Conservation (phyloP, 1,140 invertebrate species). For the Mylabris phalerata region DNA sequence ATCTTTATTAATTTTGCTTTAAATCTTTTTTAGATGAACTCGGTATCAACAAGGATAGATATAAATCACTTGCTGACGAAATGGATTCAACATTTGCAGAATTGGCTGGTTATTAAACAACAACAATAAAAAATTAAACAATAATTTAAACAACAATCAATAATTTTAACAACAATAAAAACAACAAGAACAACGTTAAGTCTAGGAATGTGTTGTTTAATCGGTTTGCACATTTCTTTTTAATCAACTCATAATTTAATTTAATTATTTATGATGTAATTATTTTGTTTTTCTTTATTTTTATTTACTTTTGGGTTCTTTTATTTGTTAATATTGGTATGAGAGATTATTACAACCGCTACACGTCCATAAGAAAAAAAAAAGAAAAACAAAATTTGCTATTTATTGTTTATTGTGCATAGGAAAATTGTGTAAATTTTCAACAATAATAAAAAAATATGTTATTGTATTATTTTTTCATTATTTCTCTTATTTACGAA, state of each 20-base stretch:
- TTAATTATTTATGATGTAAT: too few species aligned
- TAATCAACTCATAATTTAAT: too few species aligned
- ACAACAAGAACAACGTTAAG: background rate
- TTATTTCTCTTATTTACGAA: too few species aligned
- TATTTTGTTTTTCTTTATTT: too few species aligned
- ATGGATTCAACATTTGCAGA: constrained; percentile 97
- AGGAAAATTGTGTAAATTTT: background rate
- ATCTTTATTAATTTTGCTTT: background rate
- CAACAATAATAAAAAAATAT: too few species aligned
- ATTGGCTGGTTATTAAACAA: constrained; percentile 73
- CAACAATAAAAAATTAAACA: background rate
- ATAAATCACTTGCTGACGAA: constrained; percentile 92
- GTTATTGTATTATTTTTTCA: too few species aligned
- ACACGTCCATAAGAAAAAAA: too few species aligned
- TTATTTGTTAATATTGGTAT: too few species aligned
- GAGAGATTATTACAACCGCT: too few species aligned
- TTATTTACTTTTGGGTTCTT: too few species aligned
- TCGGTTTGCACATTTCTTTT: too few species aligned
- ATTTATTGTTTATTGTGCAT: constrained; percentile 10
- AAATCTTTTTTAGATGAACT: constrained; percentile 77
- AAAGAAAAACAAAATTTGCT: background rate
- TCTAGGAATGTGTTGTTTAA: too few species aligned
- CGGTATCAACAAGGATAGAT: constrained; percentile 98
- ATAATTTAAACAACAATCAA: background rate
- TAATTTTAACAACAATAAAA: background rate